phyloP scores from a whole-genome alignment of 1,140 invertebrate species.

The Paraescarpia echinospica region DNA sequence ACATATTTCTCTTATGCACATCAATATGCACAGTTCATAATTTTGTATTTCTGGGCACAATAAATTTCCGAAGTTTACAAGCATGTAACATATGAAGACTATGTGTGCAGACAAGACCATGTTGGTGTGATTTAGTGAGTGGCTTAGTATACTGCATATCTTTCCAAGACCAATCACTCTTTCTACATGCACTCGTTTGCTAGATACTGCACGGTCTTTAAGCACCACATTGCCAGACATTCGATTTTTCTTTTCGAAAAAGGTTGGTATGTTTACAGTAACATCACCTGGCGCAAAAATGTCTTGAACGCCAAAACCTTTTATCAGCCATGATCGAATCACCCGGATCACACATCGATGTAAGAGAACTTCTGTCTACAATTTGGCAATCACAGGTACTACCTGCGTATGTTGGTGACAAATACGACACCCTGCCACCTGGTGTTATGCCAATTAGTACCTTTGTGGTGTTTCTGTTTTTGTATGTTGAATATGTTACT shows the following conservation, averaged over 20 bases:
- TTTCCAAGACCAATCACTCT: conserved; percentile 19
- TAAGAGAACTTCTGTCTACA: not conserved
- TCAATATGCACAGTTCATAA: no score
- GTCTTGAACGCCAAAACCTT: conserved; percentile 21
- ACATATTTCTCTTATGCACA: no score
- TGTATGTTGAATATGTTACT: conserved; percentile 30
- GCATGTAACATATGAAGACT: no score
- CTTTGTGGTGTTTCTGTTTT: conserved; percentile 32
- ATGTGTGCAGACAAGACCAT: conserved; percentile 13
- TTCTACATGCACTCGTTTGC: conserved; percentile 3
- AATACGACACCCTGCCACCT: conserved; percentile 29
- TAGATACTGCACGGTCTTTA: no score
- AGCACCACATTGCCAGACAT: no score
- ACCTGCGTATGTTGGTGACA: conserved; percentile 17
- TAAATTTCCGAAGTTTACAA: no score
- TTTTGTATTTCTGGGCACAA: no score
- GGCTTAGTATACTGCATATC: not conserved
- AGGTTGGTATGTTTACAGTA: conserved; percentile 13
- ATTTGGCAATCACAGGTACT: conserved; percentile 9
- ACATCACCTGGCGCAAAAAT: not conserved
- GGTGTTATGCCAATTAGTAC: conserved; percentile 29
- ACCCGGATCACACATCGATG: not conserved
- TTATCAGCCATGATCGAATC: conserved; percentile 22
- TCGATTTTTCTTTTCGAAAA: conserved; percentile 10
- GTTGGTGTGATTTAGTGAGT: conserved; percentile 32